phyloP scores from a whole-genome alignment of 2,888 invertebrate species.

The Thysanoteuthis rhombus region DNA sequence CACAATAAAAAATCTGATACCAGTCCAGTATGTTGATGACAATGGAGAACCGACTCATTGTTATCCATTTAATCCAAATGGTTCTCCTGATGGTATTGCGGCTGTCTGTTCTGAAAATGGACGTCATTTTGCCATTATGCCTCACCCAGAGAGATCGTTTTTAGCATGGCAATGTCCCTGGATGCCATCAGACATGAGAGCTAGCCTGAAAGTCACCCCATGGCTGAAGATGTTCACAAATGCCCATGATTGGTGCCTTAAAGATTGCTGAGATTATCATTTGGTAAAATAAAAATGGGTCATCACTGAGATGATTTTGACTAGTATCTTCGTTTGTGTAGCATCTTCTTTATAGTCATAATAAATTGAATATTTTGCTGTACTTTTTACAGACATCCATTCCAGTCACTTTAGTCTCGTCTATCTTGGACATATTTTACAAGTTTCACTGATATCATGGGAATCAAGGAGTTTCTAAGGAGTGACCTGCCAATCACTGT shows the following conservation, averaged over 20 bases:
- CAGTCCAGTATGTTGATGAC: slow-evolving; percentile 87
- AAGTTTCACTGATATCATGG: too few relatives aligned
- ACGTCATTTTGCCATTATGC: slow-evolving; percentile 97
- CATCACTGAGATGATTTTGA: neutral
- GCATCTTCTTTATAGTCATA: neutral
- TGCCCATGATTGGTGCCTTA: slow-evolving; percentile 73
- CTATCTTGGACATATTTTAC: neutral
- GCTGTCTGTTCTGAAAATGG: slow-evolving; percentile 90
- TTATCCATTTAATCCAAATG: slow-evolving; percentile 90
- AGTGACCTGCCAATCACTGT: too few relatives aligned
- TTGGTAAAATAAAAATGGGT: neutral
- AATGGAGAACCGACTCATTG: slow-evolving; percentile 72
- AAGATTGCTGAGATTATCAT: neutral
- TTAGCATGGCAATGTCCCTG: slow-evolving; percentile 86
- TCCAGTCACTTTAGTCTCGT: neutral
- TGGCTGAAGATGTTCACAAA: slow-evolving; percentile 94
- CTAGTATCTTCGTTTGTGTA: neutral
- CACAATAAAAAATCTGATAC: slow-evolving; percentile 74
- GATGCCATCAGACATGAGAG: slow-evolving; percentile 56
- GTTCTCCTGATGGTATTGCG: slow-evolving; percentile 80
- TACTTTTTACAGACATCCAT: neutral
- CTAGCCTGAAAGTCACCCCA: slow-evolving; percentile 75
- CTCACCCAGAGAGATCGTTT: slow-evolving; percentile 94
- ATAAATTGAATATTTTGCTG: neutral
- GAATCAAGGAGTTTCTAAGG: too few relatives aligned